These are phyloP conservation scores for Cephalopterus ornatus DNA, from an alignment of 2,113 vertebrate species.

Conservation along the genomic window DNA sequence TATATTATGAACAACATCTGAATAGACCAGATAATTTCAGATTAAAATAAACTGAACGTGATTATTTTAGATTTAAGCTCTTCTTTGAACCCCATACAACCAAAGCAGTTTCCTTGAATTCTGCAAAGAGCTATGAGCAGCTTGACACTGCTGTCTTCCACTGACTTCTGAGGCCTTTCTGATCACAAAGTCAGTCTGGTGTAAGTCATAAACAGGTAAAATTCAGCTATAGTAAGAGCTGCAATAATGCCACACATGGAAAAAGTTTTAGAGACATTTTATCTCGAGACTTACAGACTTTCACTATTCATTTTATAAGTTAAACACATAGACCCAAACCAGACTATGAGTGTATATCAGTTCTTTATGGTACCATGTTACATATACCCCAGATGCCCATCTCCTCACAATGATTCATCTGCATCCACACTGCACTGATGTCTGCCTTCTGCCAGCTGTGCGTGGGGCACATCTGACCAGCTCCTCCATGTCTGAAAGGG, in stretches of 20 bases:
- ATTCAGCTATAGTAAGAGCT: not conserved
- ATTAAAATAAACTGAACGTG: not conserved
- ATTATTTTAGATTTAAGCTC: not conserved
- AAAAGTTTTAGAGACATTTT: not conserved
- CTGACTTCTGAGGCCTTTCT: not conserved
- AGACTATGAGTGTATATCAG: not conserved
- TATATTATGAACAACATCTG: not conserved
- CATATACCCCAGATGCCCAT: not conserved
- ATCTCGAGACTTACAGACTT: not conserved
- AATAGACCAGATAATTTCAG: not conserved
- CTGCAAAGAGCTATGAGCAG: not conserved
- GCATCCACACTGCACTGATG: not conserved
- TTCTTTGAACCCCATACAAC: not conserved
- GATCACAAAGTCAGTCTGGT: not conserved
- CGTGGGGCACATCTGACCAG: not conserved
- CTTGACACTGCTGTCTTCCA: not conserved
- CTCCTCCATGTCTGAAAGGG: not conserved
- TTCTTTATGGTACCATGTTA: rapidly evolving
- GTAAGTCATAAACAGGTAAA: not conserved
- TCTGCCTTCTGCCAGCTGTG: not conserved
- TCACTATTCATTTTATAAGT: not conserved
- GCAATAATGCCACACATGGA: not conserved
- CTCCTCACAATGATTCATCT: not conserved
- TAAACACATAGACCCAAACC: not conserved
- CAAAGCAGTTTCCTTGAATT: rapidly evolving